phyloP scores from a whole-genome alignment of 2,113 vertebrate species.

The Gavia stellata region DNA sequence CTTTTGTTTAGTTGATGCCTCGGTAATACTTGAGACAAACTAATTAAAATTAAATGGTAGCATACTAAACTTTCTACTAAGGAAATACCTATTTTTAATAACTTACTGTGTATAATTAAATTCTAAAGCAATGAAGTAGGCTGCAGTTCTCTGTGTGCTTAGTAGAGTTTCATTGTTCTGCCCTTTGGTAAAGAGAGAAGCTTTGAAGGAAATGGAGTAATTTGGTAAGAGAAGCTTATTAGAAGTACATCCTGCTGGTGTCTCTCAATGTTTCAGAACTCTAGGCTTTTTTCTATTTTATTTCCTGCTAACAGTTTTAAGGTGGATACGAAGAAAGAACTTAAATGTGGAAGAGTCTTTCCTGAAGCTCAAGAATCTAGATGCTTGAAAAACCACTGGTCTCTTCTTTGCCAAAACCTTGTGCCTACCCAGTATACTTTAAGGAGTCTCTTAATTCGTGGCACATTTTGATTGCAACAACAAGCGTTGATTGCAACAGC shows the following conservation, averaged over 20 bases:
- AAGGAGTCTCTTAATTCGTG: background rate
- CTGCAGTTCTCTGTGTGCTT: background rate
- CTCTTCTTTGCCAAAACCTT: background rate
- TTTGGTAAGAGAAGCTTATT: background rate
- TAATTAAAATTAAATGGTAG: background rate
- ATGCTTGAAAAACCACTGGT: background rate
- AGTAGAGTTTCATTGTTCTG: background rate
- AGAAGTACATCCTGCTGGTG: background rate
- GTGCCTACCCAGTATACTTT: background rate
- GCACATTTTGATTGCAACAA: background rate
- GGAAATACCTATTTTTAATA: background rate
- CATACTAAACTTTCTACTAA: background rate
- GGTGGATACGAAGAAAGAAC: background rate
- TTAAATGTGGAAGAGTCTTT: background rate
- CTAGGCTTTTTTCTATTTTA: background rate
- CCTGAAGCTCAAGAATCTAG: background rate
- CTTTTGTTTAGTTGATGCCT: background rate
- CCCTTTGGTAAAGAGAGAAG: background rate
- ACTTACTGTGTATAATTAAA: background rate
- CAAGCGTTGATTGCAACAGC: background rate
- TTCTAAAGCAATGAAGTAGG: background rate
- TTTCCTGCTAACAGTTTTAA: background rate
- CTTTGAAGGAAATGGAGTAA: background rate
- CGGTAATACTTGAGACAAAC: background rate
- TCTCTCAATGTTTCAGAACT: background rate